A percentile compares a stretch with the other conserved stretches of the same genome.
These are phyloP conservation scores for Microcebus ravelobensis DNA, from an alignment of 2,113 vertebrate species.

Conservation along the genomic window DNA sequence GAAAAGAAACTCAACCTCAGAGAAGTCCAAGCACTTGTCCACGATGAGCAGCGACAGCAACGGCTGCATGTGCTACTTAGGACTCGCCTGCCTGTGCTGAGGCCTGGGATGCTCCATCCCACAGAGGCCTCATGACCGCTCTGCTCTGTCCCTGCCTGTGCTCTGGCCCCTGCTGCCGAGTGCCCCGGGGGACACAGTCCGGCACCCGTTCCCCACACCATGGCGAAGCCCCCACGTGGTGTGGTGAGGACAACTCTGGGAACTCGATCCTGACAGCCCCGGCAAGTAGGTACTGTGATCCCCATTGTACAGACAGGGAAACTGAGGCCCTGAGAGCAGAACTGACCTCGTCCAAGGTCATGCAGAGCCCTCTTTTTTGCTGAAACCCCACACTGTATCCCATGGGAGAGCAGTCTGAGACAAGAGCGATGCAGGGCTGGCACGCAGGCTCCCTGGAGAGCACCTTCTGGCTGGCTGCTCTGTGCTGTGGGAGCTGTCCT, in stretches of 20 bases:
- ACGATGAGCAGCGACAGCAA: accelerated
- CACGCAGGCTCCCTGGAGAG: background rate
- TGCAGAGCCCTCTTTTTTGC: background rate
- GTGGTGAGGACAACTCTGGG: background rate
- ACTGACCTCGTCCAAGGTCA: background rate
- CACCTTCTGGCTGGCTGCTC: no score
- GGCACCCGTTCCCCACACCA: accelerated
- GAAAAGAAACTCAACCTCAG: background rate
- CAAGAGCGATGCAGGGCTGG: accelerated
- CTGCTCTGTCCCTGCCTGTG: background rate
- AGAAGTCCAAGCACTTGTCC: no score
- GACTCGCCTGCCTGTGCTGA: accelerated
- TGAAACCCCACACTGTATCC: background rate
- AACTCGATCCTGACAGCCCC: background rate
- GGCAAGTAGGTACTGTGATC: background rate
- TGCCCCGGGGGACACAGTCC: accelerated
- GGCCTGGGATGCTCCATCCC: background rate
- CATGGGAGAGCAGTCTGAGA: background rate
- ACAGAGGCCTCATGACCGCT: background rate
- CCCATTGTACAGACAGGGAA: background rate
- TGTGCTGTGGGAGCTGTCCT: background rate
- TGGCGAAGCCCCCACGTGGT: accelerated
- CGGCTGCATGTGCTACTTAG: accelerated
- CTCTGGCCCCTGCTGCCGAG: accelerated
- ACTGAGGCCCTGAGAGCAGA: background rate